Percentiles rank a stretch among this genome's conserved stretches.
Conservation (phyloP, 1,140 invertebrate species). For the Cotesia chilonis region DNA sequence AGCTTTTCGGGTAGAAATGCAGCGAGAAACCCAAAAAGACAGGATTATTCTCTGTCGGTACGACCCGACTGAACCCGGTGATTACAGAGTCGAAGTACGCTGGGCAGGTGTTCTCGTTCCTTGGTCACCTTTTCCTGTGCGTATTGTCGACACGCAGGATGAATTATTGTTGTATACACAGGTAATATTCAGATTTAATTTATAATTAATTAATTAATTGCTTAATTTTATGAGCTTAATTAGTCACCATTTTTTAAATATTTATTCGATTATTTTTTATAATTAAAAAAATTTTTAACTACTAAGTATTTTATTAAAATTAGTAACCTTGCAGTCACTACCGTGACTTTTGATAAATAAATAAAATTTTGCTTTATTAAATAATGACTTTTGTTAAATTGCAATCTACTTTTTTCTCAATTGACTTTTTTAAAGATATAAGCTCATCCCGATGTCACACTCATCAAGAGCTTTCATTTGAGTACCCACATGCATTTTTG, state of each 20-base stretch:
- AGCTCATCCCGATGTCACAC: too few species aligned
- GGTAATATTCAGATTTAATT: constrained; percentile 44
- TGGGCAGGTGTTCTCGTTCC: constrained; percentile 98
- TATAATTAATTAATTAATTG: constrained; percentile 7
- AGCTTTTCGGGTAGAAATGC: constrained; percentile 99
- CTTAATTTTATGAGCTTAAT: background rate
- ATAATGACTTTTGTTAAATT: too few species aligned
- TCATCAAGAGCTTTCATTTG: too few species aligned
- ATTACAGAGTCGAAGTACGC: constrained; percentile 97
- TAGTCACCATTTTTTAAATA: too few species aligned
- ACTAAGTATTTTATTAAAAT: background rate
- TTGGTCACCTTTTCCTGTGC: constrained; percentile 97
- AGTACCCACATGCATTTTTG: too few species aligned
- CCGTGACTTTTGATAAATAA: too few species aligned
- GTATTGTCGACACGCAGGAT: constrained; percentile 98
- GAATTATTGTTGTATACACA: constrained; percentile 74
- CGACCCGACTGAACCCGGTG: constrained; percentile 97
- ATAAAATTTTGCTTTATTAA: too few species aligned
- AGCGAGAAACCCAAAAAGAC: constrained; percentile 98
- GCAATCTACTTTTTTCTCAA: too few species aligned
- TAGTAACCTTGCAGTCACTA: too few species aligned
- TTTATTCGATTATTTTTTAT: too few species aligned
- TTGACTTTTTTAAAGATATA: too few species aligned
- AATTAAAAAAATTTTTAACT: background rate
- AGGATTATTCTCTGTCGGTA: constrained; percentile 95